phyloP scores from a whole-genome alignment of 2,888 invertebrate species.

The Unio pictorum region DNA sequence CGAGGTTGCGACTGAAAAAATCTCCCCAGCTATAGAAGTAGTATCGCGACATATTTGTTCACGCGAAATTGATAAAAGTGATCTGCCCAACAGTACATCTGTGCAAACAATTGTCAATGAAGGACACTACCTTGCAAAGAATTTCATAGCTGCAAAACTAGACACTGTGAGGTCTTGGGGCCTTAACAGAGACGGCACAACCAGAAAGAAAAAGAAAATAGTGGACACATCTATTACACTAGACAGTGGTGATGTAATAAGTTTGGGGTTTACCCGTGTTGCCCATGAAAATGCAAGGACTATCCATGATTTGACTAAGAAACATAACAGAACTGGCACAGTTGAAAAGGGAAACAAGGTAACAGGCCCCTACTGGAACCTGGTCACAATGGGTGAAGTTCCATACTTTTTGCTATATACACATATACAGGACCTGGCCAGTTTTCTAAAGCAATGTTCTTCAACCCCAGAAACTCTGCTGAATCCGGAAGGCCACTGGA shows the following conservation, averaged over 20 bases:
- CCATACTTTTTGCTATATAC: too few relatives aligned
- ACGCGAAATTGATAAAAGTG: too few relatives aligned
- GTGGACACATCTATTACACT: constrained; percentile 25
- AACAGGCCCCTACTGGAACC: too few relatives aligned
- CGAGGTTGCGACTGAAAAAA: too few relatives aligned
- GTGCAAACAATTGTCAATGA: constrained; percentile 21
- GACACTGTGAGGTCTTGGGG: constrained; percentile 12
- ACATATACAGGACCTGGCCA: too few relatives aligned
- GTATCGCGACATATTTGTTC: too few relatives aligned
- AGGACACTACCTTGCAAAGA: constrained; percentile 23
- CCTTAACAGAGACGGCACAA: constrained; percentile 21
- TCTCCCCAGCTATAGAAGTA: too few relatives aligned
- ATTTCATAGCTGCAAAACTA: constrained; percentile 14
- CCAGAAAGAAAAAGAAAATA: constrained; percentile 22
- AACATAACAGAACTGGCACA: constrained; percentile 7
- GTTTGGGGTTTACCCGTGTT: constrained; percentile 14
- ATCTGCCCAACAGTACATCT: neutral
- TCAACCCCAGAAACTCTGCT: too few relatives aligned
- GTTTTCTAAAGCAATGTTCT: too few relatives aligned
- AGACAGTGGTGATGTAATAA: neutral
- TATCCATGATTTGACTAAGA: constrained; percentile 16
- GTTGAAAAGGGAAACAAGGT: neutral
- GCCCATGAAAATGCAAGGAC: constrained; percentile 16
- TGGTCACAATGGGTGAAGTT: too few relatives aligned
- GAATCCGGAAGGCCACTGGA: too few relatives aligned